Evolutionary conservation across 2,888 invertebrate species (phyloP), one percentile per base, ranked within the genome.

Genomic region (Frankliniella fusca): DNA sequence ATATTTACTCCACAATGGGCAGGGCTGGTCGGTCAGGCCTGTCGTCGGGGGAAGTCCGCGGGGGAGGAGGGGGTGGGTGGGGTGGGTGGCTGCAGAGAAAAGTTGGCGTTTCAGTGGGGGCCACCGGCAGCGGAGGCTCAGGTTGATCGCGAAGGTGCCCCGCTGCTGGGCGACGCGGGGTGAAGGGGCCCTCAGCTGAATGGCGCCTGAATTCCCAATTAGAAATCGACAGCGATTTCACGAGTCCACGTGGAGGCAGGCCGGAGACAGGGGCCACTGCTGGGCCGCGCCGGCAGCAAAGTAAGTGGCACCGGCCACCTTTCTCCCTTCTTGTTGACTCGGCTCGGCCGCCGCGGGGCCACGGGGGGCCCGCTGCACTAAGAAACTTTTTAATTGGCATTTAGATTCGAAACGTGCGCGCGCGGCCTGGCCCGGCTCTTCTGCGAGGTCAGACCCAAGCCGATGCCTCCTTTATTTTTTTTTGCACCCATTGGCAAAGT

Each of bases 371-470:
- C 70, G 70, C 23, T 70, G 70, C 70, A 27, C 70, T 27, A 12
- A 27, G 23, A 23, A 76, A 76, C 70, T 76, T 76, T 76, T 76
- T 76, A 76, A 76, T 76, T 76, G 70, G 70, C 70, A 76, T 76
- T 76, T 76, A 76, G 70, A 76, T 76, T 76, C 70, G 70, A 27
- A 76, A 76, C 70, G 70, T 23, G 70, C 23, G 23, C 23, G 20
- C 70, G 23, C 70, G 70, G n/a, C 23, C 70, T 5, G 54, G 54
- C 11, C 54, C 15, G 54, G 11, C 54, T 5, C 18, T 15, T 54
- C 54, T 18, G 3, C 2, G 7, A 18, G 54, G 20, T 12, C 20
- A 54, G 38, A 5, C 38, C 38, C 38, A 5, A 5, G 15, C 61
- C 61, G 20, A 18, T 10, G 18, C 61, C 15, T 18, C 61, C n/a